These are phyloP conservation scores for Aricia agestis DNA, from an alignment of 1,140 invertebrate genomes.

Conservation along the genomic window DNA sequence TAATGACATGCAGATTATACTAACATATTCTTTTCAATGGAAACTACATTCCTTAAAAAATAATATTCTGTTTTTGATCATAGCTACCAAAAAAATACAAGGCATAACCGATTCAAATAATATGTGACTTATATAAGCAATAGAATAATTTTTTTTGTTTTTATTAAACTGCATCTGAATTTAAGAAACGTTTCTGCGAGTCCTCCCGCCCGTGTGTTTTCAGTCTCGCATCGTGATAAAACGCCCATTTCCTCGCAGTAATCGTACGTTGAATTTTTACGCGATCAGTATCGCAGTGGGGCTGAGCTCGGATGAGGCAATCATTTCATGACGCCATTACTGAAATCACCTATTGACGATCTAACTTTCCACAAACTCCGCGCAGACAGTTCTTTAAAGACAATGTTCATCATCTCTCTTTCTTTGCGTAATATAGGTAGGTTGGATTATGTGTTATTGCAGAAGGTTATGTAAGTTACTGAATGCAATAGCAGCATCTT, in stretches of 20 bases:
- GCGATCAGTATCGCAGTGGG: conserved; percentile 48
- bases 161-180: too few species aligned
- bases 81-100: too few species aligned
- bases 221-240: conserved; percentile 46
- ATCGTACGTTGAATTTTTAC: conserved; percentile 56
- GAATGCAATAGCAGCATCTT: too few species aligned
- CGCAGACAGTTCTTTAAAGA: neutral
- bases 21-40: neutral
- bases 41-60: too few species aligned
- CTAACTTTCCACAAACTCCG: conserved; percentile 4
- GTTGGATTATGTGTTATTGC: too few species aligned
- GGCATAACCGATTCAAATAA: too few species aligned
- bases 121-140: neutral
- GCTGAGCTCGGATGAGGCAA: conserved; percentile 29
- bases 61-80: too few species aligned
- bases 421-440: too few species aligned
- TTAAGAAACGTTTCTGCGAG: too few species aligned
- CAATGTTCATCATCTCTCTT: too few species aligned
- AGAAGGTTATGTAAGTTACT: too few species aligned
- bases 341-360: conserved; percentile 31
- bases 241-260: conserved; percentile 55
- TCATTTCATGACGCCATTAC: conserved; percentile 36
- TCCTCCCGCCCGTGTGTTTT: conserved; percentile 31
- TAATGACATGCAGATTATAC: neutral
- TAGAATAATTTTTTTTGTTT: too few species aligned